Conservation (phyloP, 2,888 invertebrate species). For the Microctonus hyperodae region DNA sequence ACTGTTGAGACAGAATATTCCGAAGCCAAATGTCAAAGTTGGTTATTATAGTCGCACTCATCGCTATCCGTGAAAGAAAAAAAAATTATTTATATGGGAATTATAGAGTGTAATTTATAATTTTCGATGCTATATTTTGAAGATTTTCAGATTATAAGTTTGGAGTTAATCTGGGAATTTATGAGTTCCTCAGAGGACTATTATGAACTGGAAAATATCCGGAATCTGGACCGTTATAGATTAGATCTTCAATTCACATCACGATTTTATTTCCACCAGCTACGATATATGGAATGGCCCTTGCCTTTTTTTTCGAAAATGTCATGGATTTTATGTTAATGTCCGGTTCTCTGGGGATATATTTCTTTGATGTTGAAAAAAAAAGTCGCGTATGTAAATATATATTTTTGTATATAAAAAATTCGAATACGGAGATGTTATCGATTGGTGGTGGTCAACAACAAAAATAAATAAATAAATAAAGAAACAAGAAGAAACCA, state of each 20-base stretch:
- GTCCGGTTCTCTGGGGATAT: neutral
- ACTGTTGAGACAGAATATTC: neutral
- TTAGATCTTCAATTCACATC: neutral
- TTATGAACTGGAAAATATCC: neutral
- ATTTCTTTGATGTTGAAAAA: neutral
- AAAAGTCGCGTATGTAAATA: neutral
- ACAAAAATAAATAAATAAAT: neutral
- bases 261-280: neutral
- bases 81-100: no score
- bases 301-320: neutral
- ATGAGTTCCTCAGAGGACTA: neutral
- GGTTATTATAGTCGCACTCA: neutral
- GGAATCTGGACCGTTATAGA: neutral
- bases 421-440: slow-evolving; percentile 7
- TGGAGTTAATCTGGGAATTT: neutral
- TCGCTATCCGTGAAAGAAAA: neutral
- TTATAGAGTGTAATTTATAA: no score
- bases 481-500: no score
- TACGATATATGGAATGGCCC: neutral
- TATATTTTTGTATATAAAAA: neutral
- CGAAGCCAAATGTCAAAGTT: slow-evolving; percentile 19
- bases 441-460: slow-evolving; percentile 4
- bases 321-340: neutral
- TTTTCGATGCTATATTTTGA: no score
- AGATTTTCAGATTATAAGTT: neutral